These are phyloP conservation scores for Myxocyprinus asiaticus DNA, from an alignment of 2,113 vertebrate species.

Conservation along the genomic window DNA sequence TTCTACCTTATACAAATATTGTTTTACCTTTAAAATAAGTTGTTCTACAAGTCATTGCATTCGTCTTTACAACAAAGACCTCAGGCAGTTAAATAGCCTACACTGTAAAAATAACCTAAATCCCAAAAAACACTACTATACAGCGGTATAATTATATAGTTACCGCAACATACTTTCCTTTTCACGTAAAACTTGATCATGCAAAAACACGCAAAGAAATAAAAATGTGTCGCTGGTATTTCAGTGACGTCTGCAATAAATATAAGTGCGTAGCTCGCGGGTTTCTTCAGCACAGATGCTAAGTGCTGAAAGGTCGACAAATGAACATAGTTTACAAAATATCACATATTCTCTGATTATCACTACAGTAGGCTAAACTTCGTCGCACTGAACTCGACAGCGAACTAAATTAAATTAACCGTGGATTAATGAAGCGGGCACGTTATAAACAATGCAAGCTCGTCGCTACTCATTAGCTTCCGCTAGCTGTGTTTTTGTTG, in stretches of 20 bases:
- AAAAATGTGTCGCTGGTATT: neutral
- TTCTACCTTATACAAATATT: no score
- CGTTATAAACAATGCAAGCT: neutral
- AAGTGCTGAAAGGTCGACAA: neutral
- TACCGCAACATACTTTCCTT: no score
- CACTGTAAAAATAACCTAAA: no score
- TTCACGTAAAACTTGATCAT: neutral
- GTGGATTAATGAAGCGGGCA: neutral
- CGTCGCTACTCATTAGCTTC: conserved; percentile 1
- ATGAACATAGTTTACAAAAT: neutral
- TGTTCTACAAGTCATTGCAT: no score
- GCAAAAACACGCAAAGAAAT: neutral
- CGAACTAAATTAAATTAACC: neutral
- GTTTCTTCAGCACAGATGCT: neutral
- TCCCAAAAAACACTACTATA: no score
- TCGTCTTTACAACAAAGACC: no score
- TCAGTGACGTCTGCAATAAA: neutral
- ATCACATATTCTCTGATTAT: neutral
- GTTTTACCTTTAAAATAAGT: no score
- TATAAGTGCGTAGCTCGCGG: conserved; percentile 20
- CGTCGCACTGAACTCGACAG: neutral
- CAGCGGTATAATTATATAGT: no score
- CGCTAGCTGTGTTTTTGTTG: conserved; percentile 23
- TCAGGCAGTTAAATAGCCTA: no score
- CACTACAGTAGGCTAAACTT: neutral